Evolutionary conservation across 2,113 vertebrate genomes (phyloP), one percentile per base, ranked within the genome.

Genomic region (Lanius ludovicianus): DNA sequence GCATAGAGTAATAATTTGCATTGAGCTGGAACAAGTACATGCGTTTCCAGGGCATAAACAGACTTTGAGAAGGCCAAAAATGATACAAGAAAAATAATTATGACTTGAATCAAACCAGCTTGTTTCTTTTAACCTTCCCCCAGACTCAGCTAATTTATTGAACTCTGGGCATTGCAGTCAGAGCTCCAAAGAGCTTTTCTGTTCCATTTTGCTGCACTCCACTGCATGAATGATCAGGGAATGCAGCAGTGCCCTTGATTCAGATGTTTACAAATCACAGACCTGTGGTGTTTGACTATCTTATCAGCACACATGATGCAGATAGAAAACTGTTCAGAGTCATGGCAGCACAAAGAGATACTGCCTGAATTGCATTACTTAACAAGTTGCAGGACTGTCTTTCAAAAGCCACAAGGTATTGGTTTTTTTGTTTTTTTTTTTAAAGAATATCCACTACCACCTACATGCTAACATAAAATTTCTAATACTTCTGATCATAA

Each of bases 191-290:
- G 89, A 86, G 55, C 12, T 76, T 94, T 89, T 79, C 57, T 73
- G 56, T 96, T 93, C 64, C 11, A 0, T 96, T 92, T 92, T 95
- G 69, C 81, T 88, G 75, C 64, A 89, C 68, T 84, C 50, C 59
- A 65, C 73, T 91, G 91, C 95, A 70, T 77, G 90, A 94, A 79
- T 3, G n/a, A 92, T 67, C 81, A 60, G 53, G 37, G 28, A 59
- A 62, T 62, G 37, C 37, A 68, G 53, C 86, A 68, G 50, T 95
- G 75, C 57, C 93, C 93, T 96, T 90, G 78, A 70, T 89, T 94
- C 79, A 76, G 64, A 89, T 84, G 81, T 96, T 95, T 90, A 88
- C 90, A 96, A 86, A 95, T 71, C 88, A 94, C 60, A 90, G 74
- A 70, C 71, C 60, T 65, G 81, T 50, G 78, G 74, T 95, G 73